Conservation (phyloP, 2,888 invertebrate species). For the Meta bourneti region DNA sequence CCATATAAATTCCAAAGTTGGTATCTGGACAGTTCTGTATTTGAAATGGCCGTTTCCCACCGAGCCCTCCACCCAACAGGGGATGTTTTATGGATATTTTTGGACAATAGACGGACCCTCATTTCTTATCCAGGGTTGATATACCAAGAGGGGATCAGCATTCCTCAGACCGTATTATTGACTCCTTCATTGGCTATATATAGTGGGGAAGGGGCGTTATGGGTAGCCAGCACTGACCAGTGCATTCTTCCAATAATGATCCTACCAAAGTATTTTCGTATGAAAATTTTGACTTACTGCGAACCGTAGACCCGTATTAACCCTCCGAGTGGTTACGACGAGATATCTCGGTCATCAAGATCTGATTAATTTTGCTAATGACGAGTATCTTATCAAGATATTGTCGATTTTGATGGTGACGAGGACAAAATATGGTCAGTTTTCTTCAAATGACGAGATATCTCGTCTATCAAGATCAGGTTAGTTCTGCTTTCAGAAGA, state of each 20-base stretch:
- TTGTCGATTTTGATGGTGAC: too few species aligned
- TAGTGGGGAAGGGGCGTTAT: not conserved
- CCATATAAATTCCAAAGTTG: not conserved
- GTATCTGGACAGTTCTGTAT: not conserved
- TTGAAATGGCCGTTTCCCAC: not conserved
- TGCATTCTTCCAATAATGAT: not conserved
- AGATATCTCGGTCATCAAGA: too few species aligned
- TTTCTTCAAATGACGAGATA: too few species aligned
- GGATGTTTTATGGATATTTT: slow-evolving; percentile 32
- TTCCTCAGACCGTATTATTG: slow-evolving; percentile 36
- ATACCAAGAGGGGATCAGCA: slow-evolving; percentile 10
- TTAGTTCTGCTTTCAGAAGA: too few species aligned
- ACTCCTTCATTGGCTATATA: slow-evolving; percentile 11
- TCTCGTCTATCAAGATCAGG: too few species aligned
- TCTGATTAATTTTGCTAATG: too few species aligned
- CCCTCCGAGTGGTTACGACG: too few species aligned
- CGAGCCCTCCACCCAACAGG: not conserved
- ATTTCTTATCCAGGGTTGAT: not conserved
- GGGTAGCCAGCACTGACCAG: slow-evolving; percentile 4
- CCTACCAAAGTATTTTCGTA: not conserved
- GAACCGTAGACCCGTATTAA: too few species aligned
- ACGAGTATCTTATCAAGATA: too few species aligned
- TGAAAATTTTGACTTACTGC: not conserved
- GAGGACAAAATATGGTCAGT: too few species aligned
- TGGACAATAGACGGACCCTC: slow-evolving; percentile 8